Conservation (phyloP, 2,888 invertebrate species). For the Tachystola acroxantha region DNA sequence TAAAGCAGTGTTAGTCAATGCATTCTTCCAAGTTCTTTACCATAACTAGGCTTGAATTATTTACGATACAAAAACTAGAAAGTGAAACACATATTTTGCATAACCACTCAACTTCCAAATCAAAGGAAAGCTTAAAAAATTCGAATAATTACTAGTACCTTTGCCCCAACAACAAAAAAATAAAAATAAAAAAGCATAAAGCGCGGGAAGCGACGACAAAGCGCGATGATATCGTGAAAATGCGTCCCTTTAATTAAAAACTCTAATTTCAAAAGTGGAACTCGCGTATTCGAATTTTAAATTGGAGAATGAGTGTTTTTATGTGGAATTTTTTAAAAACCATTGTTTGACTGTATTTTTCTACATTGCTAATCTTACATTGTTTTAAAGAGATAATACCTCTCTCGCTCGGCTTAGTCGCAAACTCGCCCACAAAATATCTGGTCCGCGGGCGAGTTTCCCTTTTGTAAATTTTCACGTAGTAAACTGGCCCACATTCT, state of each 20-base stretch:
- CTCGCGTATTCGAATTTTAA: conserved; percentile 16
- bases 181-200: conserved; percentile 21
- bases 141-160: conserved; percentile 12
- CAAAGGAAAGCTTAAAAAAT: conserved; percentile 6
- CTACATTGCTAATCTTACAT: not conserved
- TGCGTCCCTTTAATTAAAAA: conserved; percentile 35
- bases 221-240: conserved; percentile 29
- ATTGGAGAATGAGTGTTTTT: conserved; percentile 6
- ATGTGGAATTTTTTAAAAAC: not conserved
- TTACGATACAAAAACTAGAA: too few species aligned
- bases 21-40: not conserved
- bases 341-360: not conserved
- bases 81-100: too few species aligned
- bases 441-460: too few species aligned
- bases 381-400: not conserved
- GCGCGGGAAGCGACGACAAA: conserved; percentile 26
- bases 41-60: too few species aligned
- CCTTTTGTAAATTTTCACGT: too few species aligned
- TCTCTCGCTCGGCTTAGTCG: too few species aligned
- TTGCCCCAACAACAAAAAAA: conserved; percentile 18
- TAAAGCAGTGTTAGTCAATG: not conserved
- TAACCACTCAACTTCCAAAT: conserved; percentile 1
- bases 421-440: too few species aligned
- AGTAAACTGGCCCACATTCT: too few species aligned
- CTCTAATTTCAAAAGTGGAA: conserved; percentile 34